A percentile compares a stretch with the other conserved stretches of the same genome.
Evolutionary conservation across 2,888 invertebrate species (phyloP).

Genomic region (Calliphora vomitoria): DNA sequence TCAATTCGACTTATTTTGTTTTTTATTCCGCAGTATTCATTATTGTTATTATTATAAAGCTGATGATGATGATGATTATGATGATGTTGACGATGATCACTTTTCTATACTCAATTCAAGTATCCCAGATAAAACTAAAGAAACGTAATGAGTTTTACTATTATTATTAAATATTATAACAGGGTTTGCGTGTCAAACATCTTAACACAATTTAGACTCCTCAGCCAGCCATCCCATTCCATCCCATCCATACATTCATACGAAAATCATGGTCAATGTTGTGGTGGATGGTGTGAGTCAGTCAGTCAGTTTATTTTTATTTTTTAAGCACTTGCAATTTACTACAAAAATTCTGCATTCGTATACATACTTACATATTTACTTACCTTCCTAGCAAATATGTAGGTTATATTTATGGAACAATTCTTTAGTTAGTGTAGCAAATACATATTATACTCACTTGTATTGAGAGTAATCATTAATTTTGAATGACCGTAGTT

Average conservation of each 20-base stretch:
- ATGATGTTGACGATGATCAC: constrained; percentile 33
- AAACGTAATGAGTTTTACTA: constrained; percentile 39
- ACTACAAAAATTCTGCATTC: neutral
- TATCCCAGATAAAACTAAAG: constrained; percentile 17
- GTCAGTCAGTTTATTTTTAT: constrained; percentile 13
- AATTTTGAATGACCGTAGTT: constrained; percentile 9
- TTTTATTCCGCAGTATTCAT: constrained; percentile 31
- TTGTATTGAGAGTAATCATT: constrained; percentile 30
- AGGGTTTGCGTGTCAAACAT: constrained; percentile 69
- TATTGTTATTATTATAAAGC: constrained; percentile 51
- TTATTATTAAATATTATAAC: constrained; percentile 50
- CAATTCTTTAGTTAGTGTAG: constrained; percentile 13
- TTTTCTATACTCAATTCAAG: constrained; percentile 6
- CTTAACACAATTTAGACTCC: constrained; percentile 55
- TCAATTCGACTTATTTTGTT: constrained; percentile 34
- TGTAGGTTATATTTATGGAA: constrained; percentile 30
- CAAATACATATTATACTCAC: neutral
- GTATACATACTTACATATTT: neutral
- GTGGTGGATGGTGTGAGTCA: constrained; percentile 13
- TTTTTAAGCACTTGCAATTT: constrained; percentile 20
- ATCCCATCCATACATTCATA: constrained; percentile 12
- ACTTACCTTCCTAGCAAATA: neutral
- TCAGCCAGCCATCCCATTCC: constrained; percentile 12
- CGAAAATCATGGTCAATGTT: constrained; percentile 51
- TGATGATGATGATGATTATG: constrained; percentile 14